A percentile compares a stretch with the other conserved stretches of the same genome.
These are phyloP conservation scores for Plagodis dolabraria DNA, from an alignment of 2,888 invertebrate genomes.

Conservation along the genomic window DNA sequence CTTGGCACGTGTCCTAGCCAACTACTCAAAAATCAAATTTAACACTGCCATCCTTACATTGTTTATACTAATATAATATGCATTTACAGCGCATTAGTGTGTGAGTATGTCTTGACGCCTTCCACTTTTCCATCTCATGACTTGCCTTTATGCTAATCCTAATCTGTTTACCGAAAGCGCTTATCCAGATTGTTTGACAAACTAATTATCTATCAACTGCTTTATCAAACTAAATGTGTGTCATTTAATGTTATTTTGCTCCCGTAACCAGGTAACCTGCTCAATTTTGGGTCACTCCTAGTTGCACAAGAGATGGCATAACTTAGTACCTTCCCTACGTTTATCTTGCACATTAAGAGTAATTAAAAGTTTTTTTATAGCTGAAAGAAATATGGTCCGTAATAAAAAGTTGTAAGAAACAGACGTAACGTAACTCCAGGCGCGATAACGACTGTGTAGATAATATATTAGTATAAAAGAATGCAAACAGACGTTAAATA, in stretches of 20 bases:
- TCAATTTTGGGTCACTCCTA: constrained; percentile 16
- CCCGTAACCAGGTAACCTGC: constrained; percentile 30
- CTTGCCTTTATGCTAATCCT: constrained; percentile 12
- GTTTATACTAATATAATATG: no score
- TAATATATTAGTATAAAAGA: no score
- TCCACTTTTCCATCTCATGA: constrained; percentile 7
- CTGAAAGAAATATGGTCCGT: neutral
- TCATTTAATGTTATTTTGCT: constrained; percentile 19
- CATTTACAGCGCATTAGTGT: no score
- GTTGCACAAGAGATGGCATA: constrained; percentile 26
- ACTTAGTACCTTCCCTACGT: constrained; percentile 6
- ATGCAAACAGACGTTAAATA: no score
- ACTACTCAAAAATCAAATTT: no score
- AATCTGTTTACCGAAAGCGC: constrained; percentile 22
- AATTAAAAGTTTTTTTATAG: constrained; percentile 2
- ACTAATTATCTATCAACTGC: constrained; percentile 18
- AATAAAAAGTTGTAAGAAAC: no score
- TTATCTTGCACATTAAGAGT: constrained; percentile 2
- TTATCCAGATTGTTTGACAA: constrained; percentile 19
- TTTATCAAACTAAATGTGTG: constrained; percentile 26
- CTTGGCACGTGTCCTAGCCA: no score
- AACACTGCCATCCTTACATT: no score
- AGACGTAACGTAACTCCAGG: no score
- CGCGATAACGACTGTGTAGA: no score
- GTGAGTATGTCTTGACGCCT: constrained; percentile 2